Conservation (phyloP, 1,140 invertebrate genomes). For the Drosophila pallidifrons region DNA sequence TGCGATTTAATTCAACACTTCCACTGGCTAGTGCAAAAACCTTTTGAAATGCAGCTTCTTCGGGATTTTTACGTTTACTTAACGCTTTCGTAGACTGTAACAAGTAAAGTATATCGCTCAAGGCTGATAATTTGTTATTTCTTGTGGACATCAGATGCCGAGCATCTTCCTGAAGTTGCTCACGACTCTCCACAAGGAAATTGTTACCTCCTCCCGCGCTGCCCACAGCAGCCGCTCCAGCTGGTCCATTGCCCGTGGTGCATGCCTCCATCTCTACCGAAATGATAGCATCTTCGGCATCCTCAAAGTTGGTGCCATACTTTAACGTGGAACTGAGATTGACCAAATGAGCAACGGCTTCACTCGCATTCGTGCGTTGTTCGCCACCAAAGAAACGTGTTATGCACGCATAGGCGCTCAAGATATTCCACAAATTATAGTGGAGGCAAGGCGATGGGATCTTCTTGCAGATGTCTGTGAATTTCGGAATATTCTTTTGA, state of each 20-base stretch:
- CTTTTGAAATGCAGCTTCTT: conserved; percentile 85
- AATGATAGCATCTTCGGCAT: conserved; percentile 87
- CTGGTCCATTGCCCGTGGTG: conserved; percentile 68
- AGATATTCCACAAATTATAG: conserved; percentile 90
- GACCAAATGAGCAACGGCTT: conserved; percentile 87
- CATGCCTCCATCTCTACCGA: conserved; percentile 86
- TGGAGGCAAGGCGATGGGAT: conserved; percentile 88
- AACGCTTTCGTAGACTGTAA: conserved; percentile 85
- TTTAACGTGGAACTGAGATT: conserved; percentile 88
- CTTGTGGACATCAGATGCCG: conserved; percentile 62
- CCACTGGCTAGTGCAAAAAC: conserved; percentile 84
- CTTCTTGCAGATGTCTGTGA: conserved; percentile 86
- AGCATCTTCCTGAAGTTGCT: conserved; percentile 65
- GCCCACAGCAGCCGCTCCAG: conserved; percentile 53
- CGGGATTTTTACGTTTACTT: conserved; percentile 65
- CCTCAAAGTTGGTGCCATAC: conserved; percentile 87
- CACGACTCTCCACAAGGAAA: conserved; percentile 61
- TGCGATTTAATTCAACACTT: conserved; percentile 86
- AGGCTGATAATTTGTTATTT: conserved; percentile 83
- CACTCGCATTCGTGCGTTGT: conserved; percentile 87
- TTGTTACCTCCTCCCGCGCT: conserved; percentile 25
- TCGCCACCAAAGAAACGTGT: conserved; percentile 90
- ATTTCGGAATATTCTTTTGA: conserved; percentile 85
- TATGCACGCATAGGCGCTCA: conserved; percentile 89
- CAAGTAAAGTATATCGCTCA: conserved; percentile 88